Evolutionary conservation across 2,113 vertebrate genomes (phyloP), one percentile per base, ranked within the genome.

Genomic region (Copsychus sechellarum): DNA sequence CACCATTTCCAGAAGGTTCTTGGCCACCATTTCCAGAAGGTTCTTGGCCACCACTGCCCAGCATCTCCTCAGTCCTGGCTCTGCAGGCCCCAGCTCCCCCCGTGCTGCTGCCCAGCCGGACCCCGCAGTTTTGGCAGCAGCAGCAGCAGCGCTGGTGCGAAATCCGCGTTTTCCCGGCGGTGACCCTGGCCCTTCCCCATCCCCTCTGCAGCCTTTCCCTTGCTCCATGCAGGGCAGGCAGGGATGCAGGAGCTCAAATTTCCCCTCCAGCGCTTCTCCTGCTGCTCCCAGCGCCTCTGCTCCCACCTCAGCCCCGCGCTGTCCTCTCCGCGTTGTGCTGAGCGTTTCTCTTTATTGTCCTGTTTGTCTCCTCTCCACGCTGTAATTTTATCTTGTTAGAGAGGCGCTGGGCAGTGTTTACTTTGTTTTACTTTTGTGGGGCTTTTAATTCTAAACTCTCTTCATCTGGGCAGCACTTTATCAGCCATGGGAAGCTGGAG

Each of bases 391-490:
- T 74, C 92, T 86, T 56, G 65, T 91, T 62, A 33, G 14, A 79
- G 73, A 8, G 1, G 28, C 0, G 2, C 67, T 0, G 28, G 50
- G 36, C 81, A 36, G 1, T 92, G 66, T 95, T 96, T 94, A 56
- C 88, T 94, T 87, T 86, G 92, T 79, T 93, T 95, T 84, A 92
- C 61, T 92, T 95, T 72, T 34, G 78, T 56, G 69, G 45, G 29
- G 81, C 73, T 96, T 95, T 96, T 95, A 91, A 88, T 90, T 95
- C 91, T 34, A 47, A 89, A 67, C 81, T 60, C 92, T 92, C 95
- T 80, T 97, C 92, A 74, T 96, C 87, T 93, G 94, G 92, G 82
- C 95, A 95, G 91, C 92, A 38, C 80, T 97, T 94, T 90, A 88
- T 92, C 95, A 88, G 92, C 24, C 7, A 10, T 24, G 81, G 85